Conservation (phyloP, 2,888 invertebrate species). For the Pollenia griseotomentosa region DNA sequence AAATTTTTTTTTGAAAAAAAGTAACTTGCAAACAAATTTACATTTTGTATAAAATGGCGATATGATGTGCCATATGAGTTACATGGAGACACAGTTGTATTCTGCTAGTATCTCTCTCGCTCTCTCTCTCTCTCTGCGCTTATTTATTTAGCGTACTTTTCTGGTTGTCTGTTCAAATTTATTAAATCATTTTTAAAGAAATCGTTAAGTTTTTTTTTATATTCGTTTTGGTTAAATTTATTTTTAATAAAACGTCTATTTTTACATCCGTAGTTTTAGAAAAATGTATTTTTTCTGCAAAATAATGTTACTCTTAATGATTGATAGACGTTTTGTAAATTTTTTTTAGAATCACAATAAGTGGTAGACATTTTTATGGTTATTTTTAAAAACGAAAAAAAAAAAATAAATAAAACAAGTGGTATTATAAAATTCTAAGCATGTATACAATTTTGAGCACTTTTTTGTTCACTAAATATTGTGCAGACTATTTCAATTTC, state of each 20-base stretch:
- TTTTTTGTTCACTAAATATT: conserved; percentile 13
- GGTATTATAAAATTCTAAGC: conserved; percentile 21
- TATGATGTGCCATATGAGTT: too few species aligned
- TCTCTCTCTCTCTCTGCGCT: too few species aligned
- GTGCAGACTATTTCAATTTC: conserved; percentile 38
- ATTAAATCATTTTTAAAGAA: too few species aligned
- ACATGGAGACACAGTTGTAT: too few species aligned
- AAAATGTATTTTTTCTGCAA: background rate
- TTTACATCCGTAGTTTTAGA: conserved; percentile 38
- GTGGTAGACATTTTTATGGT: conserved; percentile 39
- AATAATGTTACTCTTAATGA: conserved; percentile 19
- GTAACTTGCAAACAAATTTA: too few species aligned
- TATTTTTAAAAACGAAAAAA: conserved; percentile 16
- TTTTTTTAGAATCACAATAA: conserved; percentile 6
- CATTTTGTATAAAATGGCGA: too few species aligned
- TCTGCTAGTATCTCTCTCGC: too few species aligned
- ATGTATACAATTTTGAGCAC: conserved; percentile 6
- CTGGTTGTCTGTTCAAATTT: too few species aligned
- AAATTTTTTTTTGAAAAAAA: too few species aligned
- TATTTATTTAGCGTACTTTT: too few species aligned
- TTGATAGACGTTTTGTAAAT: background rate
- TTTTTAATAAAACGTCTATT: conserved; percentile 18
- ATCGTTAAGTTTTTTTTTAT: too few species aligned
- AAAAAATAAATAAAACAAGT: background rate
- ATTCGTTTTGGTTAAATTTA: too few species aligned